phyloP scores from a whole-genome alignment of 2,888 invertebrate species.

The Platerodrilus igneus region DNA sequence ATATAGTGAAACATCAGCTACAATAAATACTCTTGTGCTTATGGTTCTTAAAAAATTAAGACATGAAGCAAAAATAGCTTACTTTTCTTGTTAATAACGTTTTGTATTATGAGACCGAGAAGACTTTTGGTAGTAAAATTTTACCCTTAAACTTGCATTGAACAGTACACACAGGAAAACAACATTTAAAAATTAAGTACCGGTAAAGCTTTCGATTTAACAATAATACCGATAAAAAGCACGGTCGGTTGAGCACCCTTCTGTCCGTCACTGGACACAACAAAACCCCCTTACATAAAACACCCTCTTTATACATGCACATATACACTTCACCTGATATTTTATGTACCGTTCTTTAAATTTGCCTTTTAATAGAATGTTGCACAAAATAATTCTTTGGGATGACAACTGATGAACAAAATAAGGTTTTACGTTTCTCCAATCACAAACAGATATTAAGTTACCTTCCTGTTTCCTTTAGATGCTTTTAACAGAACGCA shows the following conservation, averaged over 20 bases:
- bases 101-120: neutral
- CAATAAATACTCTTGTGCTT: too few relatives aligned
- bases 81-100: too few relatives aligned
- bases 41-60: neutral
- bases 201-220: constrained; percentile 32
- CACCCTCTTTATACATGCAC: constrained; percentile 17
- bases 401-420: too few relatives aligned
- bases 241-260: constrained; percentile 33
- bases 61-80: constrained; percentile 2
- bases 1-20: too few relatives aligned
- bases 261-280: constrained; percentile 26
- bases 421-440: constrained; percentile 8
- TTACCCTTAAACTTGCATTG: neutral
- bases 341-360: too few relatives aligned
- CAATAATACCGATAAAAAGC: constrained; percentile 27
- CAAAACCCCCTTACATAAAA: constrained; percentile 20
- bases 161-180: constrained; percentile 18
- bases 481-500: too few relatives aligned
- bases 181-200: constrained; percentile 29
- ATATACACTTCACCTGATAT: constrained; percentile 17
- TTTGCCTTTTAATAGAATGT: too few relatives aligned
- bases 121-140: neutral
- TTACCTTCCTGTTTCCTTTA: constrained; percentile 14
- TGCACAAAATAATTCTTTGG: too few relatives aligned
- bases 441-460: constrained; percentile 3